Percentiles rank a stretch among this genome's conserved stretches.
Conservation (phyloP, 2,888 invertebrate genomes). For the Diploptera punctata region DNA sequence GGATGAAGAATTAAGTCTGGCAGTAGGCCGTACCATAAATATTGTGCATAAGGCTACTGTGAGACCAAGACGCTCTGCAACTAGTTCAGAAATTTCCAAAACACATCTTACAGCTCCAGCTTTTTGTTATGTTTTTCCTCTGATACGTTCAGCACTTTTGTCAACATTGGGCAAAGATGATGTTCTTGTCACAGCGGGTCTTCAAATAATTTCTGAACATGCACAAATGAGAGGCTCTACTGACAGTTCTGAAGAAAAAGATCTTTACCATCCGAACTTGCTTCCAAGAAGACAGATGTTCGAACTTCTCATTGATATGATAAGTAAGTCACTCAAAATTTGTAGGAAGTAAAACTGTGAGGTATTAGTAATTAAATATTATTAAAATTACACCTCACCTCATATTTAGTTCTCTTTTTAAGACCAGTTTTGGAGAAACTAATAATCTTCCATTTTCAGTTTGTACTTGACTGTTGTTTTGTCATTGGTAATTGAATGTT, state of each 20-base stretch:
- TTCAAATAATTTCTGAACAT: slow-evolving; percentile 75
- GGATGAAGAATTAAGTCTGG: slow-evolving; percentile 67
- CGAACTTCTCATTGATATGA: slow-evolving; percentile 76
- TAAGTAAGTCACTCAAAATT: slow-evolving; percentile 67
- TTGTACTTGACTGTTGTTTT: too few species aligned
- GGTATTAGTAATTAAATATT: too few species aligned
- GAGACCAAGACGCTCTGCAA: background rate
- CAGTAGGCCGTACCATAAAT: slow-evolving; percentile 69
- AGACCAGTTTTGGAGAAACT: too few species aligned
- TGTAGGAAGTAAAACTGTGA: too few species aligned
- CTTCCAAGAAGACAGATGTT: slow-evolving; percentile 86
- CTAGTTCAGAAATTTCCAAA: background rate
- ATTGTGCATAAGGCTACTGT: slow-evolving; percentile 62
- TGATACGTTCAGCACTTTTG: slow-evolving; percentile 69
- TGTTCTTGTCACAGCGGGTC: slow-evolving; percentile 63
- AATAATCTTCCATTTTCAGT: too few species aligned
- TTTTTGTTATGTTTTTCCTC: slow-evolving; percentile 83
- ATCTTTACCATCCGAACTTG: slow-evolving; percentile 74
- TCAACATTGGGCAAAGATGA: slow-evolving; percentile 59
- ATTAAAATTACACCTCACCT: too few species aligned
- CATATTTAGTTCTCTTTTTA: too few species aligned
- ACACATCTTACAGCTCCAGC: slow-evolving; percentile 70
- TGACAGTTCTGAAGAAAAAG: slow-evolving; percentile 47
- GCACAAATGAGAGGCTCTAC: slow-evolving; percentile 64
- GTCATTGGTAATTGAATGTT: too few species aligned